Percentiles rank a stretch among this genome's conserved stretches.
Conservation (phyloP, 2,113 vertebrate species). For the Misgurnus mizolepis region DNA sequence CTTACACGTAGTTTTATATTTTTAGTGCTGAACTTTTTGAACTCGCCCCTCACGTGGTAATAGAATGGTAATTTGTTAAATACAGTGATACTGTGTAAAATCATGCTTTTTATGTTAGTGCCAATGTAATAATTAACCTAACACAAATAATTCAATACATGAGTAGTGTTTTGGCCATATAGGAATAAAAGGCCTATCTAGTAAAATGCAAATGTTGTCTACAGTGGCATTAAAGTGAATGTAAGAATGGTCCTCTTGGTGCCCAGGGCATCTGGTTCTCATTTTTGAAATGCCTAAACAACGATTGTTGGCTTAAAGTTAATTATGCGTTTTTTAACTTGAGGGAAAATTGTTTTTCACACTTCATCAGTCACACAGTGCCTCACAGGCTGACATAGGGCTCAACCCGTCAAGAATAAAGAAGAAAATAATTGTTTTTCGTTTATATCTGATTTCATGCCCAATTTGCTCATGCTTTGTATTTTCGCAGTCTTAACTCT, state of each 20-base stretch:
- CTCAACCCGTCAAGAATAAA: conserved; percentile 9
- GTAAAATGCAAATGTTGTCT: neutral
- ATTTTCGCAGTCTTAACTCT: too few species aligned
- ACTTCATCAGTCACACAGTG: conserved; percentile 18
- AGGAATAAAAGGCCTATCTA: neutral
- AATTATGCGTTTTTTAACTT: conserved; percentile 17
- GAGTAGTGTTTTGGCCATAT: neutral
- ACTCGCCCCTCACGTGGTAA: neutral
- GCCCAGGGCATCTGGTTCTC: neutral
- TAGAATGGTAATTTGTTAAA: neutral
- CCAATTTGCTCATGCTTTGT: too few species aligned
- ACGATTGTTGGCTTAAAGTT: neutral
- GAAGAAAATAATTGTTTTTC: conserved; percentile 6
- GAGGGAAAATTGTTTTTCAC: conserved; percentile 28
- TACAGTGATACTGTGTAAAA: too few species aligned
- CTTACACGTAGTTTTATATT: too few species aligned
- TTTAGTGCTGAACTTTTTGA: too few species aligned
- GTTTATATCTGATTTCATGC: neutral
- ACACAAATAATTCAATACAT: neutral
- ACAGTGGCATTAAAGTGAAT: neutral
- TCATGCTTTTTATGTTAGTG: neutral
- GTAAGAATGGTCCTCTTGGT: neutral
- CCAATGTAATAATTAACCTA: neutral
- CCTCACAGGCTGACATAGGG: neutral
- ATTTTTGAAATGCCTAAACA: conserved; percentile 12